A percentile compares a stretch with the other conserved stretches of the same genome.
Conservation (phyloP, 2,797 vertebrate genomes). For the Eospalax fontanierii region DNA sequence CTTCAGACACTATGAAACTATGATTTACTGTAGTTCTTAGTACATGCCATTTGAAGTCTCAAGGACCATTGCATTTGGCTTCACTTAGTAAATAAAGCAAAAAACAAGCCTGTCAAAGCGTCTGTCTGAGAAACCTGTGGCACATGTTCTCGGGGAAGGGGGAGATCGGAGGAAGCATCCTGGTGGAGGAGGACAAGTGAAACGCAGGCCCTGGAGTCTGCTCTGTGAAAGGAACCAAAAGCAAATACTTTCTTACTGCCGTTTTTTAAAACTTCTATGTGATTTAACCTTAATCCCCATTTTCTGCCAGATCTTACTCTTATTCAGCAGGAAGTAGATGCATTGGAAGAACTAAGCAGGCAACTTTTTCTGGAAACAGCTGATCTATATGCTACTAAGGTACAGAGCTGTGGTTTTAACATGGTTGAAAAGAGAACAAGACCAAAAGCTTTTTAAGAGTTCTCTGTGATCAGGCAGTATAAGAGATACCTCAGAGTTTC, state of each 20-base stretch:
- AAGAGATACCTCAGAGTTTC: background rate
- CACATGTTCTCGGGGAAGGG: background rate
- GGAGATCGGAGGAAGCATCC: background rate
- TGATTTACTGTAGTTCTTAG: background rate
- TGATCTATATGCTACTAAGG: conserved; percentile 98
- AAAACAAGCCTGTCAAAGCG: background rate
- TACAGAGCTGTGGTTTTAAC: conserved; percentile 82
- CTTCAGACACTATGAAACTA: conserved; percentile 18
- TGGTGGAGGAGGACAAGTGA: background rate
- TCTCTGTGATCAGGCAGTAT: background rate
- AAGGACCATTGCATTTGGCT: background rate
- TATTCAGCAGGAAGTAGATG: conserved; percentile 99
- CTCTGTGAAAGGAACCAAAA: background rate
- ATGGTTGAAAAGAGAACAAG: background rate
- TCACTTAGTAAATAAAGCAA: conserved; percentile 25
- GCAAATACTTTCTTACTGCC: conserved; percentile 31
- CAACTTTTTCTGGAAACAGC: conserved; percentile 99
- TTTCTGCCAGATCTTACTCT: conserved; percentile 94
- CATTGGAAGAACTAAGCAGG: conserved; percentile 97
- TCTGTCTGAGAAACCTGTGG: conserved; percentile 16
- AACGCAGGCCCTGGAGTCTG: background rate
- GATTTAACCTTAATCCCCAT: conserved; percentile 88
- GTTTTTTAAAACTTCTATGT: conserved; percentile 46
- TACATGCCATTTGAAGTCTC: background rate
- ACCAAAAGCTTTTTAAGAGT: background rate